Evolutionary conservation across 2,888 invertebrate species (phyloP), one percentile per base, ranked within the genome.

Genomic region (Eretmocerus hayati): DNA sequence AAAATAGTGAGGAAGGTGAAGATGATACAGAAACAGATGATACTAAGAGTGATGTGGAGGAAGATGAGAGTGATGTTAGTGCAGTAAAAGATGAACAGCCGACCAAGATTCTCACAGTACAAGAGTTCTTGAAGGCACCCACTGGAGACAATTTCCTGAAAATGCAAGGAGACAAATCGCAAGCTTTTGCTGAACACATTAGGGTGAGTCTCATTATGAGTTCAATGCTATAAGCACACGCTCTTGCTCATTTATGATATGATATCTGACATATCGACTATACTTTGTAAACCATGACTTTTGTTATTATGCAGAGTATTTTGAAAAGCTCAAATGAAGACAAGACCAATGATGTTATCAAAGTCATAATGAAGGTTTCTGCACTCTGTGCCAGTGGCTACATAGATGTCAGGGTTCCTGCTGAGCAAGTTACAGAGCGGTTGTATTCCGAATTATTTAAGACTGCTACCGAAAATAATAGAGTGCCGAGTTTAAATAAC

Each of bases 401-500:
- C 50, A 69, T 74, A 40, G 75, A 78, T 53, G 72, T 74, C 0
- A 74, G 74, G 0, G 67, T 77, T 35, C 64, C 63, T 54, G 71
- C 76, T 16, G 62, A 74, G 46, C 64, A 65, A 46, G 69, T 75
- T n/a, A 69, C 73, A 8, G 77, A 80, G 63, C 59, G 50, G 49
- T 63, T 83, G 39, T 81, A 69, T 58, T 68, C 72, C 38, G 73
- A 77, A 42, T 63, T 84, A 48, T 81, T 81, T 60, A 66, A 71
- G 5, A 70, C 75, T 59, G 74, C 78, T 2, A 59, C 76, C 11
- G 61, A 58, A 49, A 67, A 75, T 33, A 71, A 77, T 20, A 69
- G 75, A 52, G 63, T 75, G 5, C 77, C 83, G 56, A 58, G 75
- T 16, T 71, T 84, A 5, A 81, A 83, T 26, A 86, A 88, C 64